These are phyloP conservation scores for Phyllotreta cruciferae DNA, from an alignment of 2,888 invertebrate species.

Conservation along the genomic window DNA sequence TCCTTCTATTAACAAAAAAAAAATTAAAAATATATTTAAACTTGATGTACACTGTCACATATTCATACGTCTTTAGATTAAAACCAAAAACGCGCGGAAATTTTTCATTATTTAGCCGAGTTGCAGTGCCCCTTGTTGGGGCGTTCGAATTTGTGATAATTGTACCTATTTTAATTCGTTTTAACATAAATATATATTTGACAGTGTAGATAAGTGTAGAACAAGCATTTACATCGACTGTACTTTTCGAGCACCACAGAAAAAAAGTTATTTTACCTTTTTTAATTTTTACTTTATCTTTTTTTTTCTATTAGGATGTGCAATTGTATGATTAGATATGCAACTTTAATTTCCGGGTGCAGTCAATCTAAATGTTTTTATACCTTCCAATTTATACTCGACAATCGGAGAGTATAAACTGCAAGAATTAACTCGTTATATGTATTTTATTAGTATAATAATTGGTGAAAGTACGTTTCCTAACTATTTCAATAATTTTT, in stretches of 20 bases:
- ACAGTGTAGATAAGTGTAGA: slow-evolving; percentile 45
- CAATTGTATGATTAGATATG: slow-evolving; percentile 38
- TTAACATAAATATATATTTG: slow-evolving; percentile 40
- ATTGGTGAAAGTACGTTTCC: slow-evolving; percentile 47
- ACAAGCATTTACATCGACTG: slow-evolving; percentile 41
- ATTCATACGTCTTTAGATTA: slow-evolving; percentile 32
- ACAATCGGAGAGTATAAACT: slow-evolving; percentile 41
- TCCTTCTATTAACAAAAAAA: slow-evolving; percentile 50
- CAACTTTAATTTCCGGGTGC: slow-evolving; percentile 30
- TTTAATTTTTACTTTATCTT: slow-evolving; percentile 26
- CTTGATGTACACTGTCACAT: slow-evolving; percentile 47
- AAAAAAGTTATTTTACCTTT: slow-evolving; percentile 18
- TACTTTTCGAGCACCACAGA: slow-evolving; percentile 37
- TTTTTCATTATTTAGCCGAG: slow-evolving; percentile 24
- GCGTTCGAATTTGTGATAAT: slow-evolving; percentile 47
- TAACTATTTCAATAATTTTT: slow-evolving; percentile 34
- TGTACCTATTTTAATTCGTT: slow-evolving; percentile 41
- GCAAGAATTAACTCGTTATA: slow-evolving; percentile 42
- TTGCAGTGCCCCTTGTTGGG: slow-evolving; percentile 32
- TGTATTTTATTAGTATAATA: slow-evolving; percentile 51
- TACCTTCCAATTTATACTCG: slow-evolving; percentile 43
- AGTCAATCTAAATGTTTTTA: slow-evolving; percentile 39
- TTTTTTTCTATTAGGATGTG: slow-evolving; percentile 41
- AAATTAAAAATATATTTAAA: slow-evolving; percentile 33
- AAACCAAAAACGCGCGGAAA: slow-evolving; percentile 25